A percentile compares a stretch with the other conserved stretches of the same genome.
Evolutionary conservation across 1,140 invertebrate species (phyloP).

Genomic region (Probaryconus sp.): DNA sequence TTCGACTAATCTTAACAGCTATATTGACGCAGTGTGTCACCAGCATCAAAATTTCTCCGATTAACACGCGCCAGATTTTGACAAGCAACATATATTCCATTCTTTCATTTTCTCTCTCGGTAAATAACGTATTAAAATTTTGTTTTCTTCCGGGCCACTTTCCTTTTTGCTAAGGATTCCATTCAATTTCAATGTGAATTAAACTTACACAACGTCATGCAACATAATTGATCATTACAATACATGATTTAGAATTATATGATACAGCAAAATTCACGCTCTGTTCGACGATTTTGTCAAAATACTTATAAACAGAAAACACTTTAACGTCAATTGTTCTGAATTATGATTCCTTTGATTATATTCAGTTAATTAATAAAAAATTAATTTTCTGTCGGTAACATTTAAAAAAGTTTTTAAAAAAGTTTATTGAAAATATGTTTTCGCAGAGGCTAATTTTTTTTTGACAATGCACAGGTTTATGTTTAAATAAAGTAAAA

Average conservation of each 20-base stretch:
- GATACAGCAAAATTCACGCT: no score
- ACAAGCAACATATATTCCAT: constrained; percentile 41
- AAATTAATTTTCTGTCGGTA: no score
- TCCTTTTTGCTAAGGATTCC: constrained; percentile 64
- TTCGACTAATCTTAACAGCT: constrained; percentile 38
- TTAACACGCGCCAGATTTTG: constrained; percentile 68
- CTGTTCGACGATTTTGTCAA: no score
- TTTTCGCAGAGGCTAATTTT: no score
- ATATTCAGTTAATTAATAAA: no score
- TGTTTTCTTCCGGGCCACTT: constrained; percentile 66
- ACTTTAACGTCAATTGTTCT: no score
- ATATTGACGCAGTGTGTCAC: constrained; percentile 32
- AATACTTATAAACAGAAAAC: constrained; percentile 6
- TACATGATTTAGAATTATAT: constrained; percentile 17
- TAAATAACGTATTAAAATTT: constrained; percentile 49
- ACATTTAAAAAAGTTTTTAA: no score
- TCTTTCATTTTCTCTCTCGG: constrained; percentile 60
- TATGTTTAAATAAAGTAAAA: no score
- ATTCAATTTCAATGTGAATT: constrained; percentile 22
- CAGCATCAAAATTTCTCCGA: constrained; percentile 67
- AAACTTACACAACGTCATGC: constrained; percentile 1
- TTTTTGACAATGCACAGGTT: no score
- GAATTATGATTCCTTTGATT: no score
- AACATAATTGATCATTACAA: no score
- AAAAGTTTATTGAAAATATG: no score